Base-by-base conservation (phyloP, 1,140 invertebrate genomes). In the Drosophila jambulina region DNA sequence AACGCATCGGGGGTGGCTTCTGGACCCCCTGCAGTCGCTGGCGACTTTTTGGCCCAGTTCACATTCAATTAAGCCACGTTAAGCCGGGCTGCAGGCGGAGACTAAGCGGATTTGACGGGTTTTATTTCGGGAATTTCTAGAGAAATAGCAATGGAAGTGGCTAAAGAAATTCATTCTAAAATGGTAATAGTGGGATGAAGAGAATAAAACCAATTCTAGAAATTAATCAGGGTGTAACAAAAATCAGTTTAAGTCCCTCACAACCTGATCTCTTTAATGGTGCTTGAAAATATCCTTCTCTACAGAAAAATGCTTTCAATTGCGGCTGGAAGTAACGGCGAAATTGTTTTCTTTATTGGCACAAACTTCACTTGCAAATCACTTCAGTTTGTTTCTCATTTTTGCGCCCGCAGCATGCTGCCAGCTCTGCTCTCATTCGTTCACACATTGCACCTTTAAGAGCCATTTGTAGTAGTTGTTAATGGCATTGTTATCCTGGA, bases 401-500 rank as follows among this genome's bases (percentile, higher is more conserved):
- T 58, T 40, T 17, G 21, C 7, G 42, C 29, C 53, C 19, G 38
- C 53, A 59, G 54, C n/a, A 13, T 51, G 58, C 54, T 72, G 23
- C 34, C 23, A 21, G 17, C 15, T 45, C 9, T 62, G 63, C 51
- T 27, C 45, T 29, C 63, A 68, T 70, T 74, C 54, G 54, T 74
- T 72, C 70, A 74, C 70, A 74, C 70, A 74, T 74, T 74, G 70
- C 70, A 74, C 70, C 70, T 74, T 72, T 60, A 74, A 74, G 70
- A 72, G 68, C 70, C 70, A 72, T 78, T 64, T 75, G 64, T 25
- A 80, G 63, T 70, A 78, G 77, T 69, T 81, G 82, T 59, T 82
- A 75, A 75, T 85, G 80, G 82, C 74, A 82, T 82, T 85, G 78
- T 75, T 86, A 65, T 82, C 58, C 75, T 74, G 70, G 56, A 36